Evolutionary conservation across 1,140 invertebrate genomes (phyloP).

Genomic region (Phortica variegata): DNA sequence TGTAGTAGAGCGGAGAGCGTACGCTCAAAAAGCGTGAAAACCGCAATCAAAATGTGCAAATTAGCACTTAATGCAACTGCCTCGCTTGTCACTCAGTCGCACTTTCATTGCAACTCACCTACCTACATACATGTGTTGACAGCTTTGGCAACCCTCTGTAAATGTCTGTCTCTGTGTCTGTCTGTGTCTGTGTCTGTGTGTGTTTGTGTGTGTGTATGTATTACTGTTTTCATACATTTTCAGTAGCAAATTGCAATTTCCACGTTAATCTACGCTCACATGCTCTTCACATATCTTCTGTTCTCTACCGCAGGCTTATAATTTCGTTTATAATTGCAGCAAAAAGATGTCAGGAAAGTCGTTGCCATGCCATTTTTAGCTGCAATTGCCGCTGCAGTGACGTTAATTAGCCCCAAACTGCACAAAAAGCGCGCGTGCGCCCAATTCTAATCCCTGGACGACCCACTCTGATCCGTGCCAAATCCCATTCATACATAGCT

Average conservation of each 20-base stretch:
- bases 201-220: neutral
- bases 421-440: no score
- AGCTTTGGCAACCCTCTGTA: neutral
- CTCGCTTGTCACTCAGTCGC: no score
- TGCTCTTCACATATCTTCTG: conserved; percentile 2
- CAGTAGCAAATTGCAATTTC: conserved; percentile 45
- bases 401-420: conserved; percentile 1
- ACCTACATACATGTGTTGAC: no score
- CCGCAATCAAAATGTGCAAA: conserved; percentile 52
- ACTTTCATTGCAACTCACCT: no score
- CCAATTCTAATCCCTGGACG: no score
- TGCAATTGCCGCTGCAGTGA: conserved; percentile 6
- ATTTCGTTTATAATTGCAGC: conserved; percentile 53
- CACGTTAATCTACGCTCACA: conserved; percentile 42
- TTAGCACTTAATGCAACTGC: conserved; percentile 48
- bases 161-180: conserved; percentile 1
- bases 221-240: conserved; percentile 26
- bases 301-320: conserved; percentile 41
- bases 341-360: no score
- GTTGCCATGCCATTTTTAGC: conserved; percentile 5
- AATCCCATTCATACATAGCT: no score
- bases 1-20: no score
- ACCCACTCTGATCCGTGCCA: no score
- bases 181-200: neutral
- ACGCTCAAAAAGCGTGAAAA: conserved; percentile 16